A percentile compares a stretch with the other conserved stretches of the same genome.
These are phyloP conservation scores for Campylomormyrus tamandua DNA, from an alignment of 2,113 vertebrate species.

Conservation along the genomic window DNA sequence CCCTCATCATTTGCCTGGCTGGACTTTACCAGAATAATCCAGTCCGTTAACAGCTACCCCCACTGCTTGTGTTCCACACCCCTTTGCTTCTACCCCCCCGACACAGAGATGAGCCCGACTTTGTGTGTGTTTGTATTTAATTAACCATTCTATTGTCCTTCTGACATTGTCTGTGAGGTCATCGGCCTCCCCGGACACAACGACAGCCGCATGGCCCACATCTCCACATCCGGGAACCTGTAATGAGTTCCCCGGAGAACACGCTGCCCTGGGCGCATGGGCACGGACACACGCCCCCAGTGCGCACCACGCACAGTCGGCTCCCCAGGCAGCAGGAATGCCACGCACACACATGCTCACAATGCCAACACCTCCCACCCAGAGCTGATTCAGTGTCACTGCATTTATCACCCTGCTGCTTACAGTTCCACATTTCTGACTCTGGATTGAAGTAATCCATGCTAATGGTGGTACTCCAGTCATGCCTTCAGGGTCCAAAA, in stretches of 20 bases:
- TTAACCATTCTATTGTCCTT: not conserved
- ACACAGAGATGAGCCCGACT: not conserved
- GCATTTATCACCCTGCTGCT: not conserved
- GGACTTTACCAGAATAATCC: not conserved
- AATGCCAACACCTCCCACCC: not conserved
- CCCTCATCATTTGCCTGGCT: not conserved
- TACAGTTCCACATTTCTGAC: not conserved
- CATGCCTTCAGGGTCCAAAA: not conserved
- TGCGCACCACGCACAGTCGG: not conserved
- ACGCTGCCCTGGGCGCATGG: not conserved
- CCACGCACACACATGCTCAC: not conserved
- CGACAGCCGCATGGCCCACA: constrained; percentile 12
- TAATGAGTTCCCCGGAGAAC: constrained; percentile 52
- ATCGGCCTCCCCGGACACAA: not conserved
- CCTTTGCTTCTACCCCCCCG: not conserved
- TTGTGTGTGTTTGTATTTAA: not conserved
- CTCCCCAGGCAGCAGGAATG: not conserved
- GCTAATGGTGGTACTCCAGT: not conserved
- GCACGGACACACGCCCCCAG: constrained; percentile 9
- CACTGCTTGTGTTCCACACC: not conserved
- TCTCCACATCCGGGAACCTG: constrained; percentile 34
- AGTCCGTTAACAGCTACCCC: not conserved
- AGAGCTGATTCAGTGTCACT: not conserved
- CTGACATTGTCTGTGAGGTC: not conserved
- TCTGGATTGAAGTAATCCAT: not conserved